phyloP scores from a whole-genome alignment of 2,797 vertebrate genomes.

The Clarias pachynema region DNA sequence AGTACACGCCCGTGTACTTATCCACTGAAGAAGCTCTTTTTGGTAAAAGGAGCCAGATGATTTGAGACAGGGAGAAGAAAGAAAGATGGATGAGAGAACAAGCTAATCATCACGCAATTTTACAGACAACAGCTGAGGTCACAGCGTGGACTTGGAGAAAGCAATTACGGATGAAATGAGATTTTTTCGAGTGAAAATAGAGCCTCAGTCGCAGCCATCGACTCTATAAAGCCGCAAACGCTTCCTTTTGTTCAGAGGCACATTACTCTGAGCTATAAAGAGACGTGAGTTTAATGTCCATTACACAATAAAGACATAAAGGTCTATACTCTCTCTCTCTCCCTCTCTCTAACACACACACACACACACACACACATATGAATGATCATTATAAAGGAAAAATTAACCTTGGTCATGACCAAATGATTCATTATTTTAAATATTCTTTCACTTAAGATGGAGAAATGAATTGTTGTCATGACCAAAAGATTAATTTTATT shows the following conservation, averaged over 20 bases:
- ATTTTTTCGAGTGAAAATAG: conserved; percentile 24
- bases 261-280: conserved; percentile 45
- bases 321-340: not conserved
- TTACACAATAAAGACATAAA: conserved; percentile 39
- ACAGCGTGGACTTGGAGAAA: conserved; percentile 36
- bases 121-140: conserved; percentile 34
- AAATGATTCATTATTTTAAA: not conserved
- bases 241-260: conserved; percentile 45
- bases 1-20: too few species aligned
- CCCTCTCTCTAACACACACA: not conserved
- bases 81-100: conserved; percentile 6
- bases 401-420: not conserved
- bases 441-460: not conserved
- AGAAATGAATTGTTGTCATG: not conserved
- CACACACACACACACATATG: not conserved
- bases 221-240: not conserved
- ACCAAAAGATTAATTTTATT: too few species aligned
- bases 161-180: conserved; percentile 42
- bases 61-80: not conserved
- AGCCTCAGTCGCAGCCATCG: conserved; percentile 33
- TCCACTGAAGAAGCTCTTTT: not conserved
- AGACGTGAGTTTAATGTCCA: conserved; percentile 36
- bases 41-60: not conserved
- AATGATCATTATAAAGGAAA: not conserved
- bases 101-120: conserved; percentile 8